Percentiles rank a stretch among this genome's conserved stretches.
Conservation (phyloP, 2,113 vertebrate genomes). For the Notiomystis cincta region DNA sequence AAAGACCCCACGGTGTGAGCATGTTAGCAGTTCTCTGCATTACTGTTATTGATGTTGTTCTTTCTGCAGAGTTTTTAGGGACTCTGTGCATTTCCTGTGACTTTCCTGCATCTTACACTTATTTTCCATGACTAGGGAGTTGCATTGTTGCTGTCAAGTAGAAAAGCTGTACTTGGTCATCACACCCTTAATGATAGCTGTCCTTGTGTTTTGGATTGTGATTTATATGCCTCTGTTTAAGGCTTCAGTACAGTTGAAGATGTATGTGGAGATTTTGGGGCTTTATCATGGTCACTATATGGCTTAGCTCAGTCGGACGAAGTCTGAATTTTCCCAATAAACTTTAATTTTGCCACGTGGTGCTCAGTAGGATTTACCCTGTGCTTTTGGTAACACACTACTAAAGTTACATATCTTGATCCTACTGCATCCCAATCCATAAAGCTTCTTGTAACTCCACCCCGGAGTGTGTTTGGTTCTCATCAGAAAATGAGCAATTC, state of each 20-base stretch:
- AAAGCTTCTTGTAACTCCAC: not conserved
- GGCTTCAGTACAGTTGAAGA: not conserved
- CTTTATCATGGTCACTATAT: not conserved
- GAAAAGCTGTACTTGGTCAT: not conserved
- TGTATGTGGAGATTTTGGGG: not conserved
- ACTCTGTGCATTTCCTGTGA: not conserved
- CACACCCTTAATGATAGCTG: not conserved
- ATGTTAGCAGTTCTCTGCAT: not conserved
- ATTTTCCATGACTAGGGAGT: not conserved
- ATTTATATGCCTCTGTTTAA: not conserved
- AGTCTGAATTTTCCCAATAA: not conserved
- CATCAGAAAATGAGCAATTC: accelerated
- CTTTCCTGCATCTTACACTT: not conserved
- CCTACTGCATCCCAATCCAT: not conserved
- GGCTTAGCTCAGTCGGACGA: not conserved
- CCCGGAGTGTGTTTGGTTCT: not conserved
- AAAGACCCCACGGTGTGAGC: not conserved
- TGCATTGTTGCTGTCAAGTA: not conserved
- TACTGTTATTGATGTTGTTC: not conserved
- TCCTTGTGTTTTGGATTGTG: not conserved
- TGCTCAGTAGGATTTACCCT: not conserved
- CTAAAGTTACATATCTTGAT: not conserved
- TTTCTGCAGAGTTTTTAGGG: not conserved
- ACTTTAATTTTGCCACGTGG: not conserved
- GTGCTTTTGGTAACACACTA: not conserved